Evolutionary conservation across 2,113 vertebrate genomes (phyloP).

Genomic region (Laticauda laticaudata): DNA sequence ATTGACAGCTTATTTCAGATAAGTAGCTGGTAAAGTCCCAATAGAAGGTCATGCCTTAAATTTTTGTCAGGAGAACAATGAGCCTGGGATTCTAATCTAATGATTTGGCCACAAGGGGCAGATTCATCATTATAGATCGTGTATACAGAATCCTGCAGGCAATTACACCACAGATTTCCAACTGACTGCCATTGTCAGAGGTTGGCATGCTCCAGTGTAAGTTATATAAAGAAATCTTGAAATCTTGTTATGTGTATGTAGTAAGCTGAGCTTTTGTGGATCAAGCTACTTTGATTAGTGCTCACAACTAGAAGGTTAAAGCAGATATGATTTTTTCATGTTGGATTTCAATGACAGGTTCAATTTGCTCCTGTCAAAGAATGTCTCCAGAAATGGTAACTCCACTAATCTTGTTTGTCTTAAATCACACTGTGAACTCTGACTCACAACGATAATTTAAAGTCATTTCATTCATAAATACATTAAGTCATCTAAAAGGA

Average conservation of each 20-base stretch:
- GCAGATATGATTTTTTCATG: background rate
- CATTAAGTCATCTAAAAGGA: constrained; percentile 1
- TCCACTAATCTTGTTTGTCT: background rate
- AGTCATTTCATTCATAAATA: background rate
- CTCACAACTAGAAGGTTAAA: accelerated
- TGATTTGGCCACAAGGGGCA: background rate
- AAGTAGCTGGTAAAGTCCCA: background rate
- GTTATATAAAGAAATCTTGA: background rate
- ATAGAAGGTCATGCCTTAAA: background rate
- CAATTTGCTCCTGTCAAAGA: background rate
- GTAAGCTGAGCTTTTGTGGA: background rate
- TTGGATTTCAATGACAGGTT: background rate
- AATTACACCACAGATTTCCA: background rate
- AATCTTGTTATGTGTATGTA: background rate
- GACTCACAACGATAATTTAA: constrained; percentile 8
- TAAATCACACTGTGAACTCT: background rate
- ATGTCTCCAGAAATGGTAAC: background rate
- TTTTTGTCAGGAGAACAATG: background rate
- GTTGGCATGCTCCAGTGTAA: background rate
- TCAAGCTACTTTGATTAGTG: background rate
- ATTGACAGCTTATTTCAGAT: background rate
- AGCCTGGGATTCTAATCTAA: background rate
- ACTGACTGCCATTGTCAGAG: background rate
- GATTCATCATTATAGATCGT: background rate
- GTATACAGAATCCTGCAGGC: background rate